phyloP scores from a whole-genome alignment of 1,140 invertebrate species.

The Caenorhabditis inopinata region DNA sequence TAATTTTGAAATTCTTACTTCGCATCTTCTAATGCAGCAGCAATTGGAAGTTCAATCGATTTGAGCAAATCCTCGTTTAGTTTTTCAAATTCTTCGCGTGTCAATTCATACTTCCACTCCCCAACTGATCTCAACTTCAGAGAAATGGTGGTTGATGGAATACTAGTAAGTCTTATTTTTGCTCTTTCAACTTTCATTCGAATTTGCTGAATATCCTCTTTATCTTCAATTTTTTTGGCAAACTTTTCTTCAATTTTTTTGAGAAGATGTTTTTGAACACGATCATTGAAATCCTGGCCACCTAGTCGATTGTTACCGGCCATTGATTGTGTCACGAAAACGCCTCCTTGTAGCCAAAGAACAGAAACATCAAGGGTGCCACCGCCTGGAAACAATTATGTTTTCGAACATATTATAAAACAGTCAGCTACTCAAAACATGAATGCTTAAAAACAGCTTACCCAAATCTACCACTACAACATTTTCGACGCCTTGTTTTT shows the following conservation, averaged over 20 bases:
- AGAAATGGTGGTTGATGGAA: constrained; percentile 57
- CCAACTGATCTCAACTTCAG: constrained; percentile 64
- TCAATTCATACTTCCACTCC: constrained; percentile 58
- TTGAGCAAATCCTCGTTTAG: constrained; percentile 68
- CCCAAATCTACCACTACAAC: constrained; percentile 70
- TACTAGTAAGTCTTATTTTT: constrained; percentile 68
- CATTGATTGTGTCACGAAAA: constrained; percentile 70
- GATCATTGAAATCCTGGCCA: constrained; percentile 70
- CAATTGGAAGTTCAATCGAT: constrained; percentile 64
- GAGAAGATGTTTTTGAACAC: constrained; percentile 65
- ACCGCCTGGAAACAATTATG: constrained; percentile 58
- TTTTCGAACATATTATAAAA: background rate
- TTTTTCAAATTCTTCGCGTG: constrained; percentile 68
- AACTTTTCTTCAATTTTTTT: constrained; percentile 58
- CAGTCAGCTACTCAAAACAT: too few species aligned
- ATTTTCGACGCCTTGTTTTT: constrained; percentile 67
- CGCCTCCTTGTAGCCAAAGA: constrained; percentile 69
- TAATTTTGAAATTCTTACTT: too few species aligned
- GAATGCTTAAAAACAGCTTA: background rate
- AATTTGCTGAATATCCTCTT: constrained; percentile 69
- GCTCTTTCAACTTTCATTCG: constrained; percentile 68
- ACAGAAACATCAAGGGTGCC: constrained; percentile 70
- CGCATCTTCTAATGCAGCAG: constrained; percentile 56
- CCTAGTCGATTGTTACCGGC: constrained; percentile 70
- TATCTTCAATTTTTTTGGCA: constrained; percentile 63